Conservation (phyloP, 2,797 vertebrate genomes). For the Phyllotis vaccarum region DNA sequence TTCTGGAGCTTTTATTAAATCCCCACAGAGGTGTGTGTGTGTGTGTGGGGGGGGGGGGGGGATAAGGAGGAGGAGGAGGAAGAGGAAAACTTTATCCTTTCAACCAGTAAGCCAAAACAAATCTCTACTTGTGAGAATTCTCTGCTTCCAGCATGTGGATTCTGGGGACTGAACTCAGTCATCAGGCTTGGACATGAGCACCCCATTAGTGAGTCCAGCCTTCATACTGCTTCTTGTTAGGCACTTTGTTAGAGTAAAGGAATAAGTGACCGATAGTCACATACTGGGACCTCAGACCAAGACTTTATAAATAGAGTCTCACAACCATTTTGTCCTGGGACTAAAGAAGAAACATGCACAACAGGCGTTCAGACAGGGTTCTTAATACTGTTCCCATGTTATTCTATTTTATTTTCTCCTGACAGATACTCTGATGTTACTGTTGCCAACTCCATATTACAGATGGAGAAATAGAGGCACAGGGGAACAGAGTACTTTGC, state of each 20-base stretch:
- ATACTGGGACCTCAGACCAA: neutral
- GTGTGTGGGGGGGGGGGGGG: no score
- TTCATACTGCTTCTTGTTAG: neutral
- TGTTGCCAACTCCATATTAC: fast-evolving
- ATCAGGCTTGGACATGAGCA: neutral
- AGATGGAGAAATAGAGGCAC: neutral
- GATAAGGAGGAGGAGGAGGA: no score
- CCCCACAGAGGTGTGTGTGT: no score
- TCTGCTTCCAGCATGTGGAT: neutral
- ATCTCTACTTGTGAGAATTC: neutral
- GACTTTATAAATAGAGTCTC: neutral
- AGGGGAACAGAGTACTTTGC: neutral
- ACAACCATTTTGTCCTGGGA: neutral
- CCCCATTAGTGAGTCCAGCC: neutral
- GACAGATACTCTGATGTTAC: neutral
- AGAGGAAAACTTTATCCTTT: neutral
- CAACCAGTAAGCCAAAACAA: neutral
- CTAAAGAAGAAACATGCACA: fast-evolving
- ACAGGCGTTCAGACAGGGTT: fast-evolving
- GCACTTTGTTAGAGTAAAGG: neutral
- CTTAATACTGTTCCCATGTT: neutral
- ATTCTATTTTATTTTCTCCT: no score
- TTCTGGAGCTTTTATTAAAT: no score
- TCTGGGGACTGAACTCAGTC: neutral
- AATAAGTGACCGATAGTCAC: neutral